phyloP scores from a whole-genome alignment of 2,113 vertebrate species.

The Fulica atra region DNA sequence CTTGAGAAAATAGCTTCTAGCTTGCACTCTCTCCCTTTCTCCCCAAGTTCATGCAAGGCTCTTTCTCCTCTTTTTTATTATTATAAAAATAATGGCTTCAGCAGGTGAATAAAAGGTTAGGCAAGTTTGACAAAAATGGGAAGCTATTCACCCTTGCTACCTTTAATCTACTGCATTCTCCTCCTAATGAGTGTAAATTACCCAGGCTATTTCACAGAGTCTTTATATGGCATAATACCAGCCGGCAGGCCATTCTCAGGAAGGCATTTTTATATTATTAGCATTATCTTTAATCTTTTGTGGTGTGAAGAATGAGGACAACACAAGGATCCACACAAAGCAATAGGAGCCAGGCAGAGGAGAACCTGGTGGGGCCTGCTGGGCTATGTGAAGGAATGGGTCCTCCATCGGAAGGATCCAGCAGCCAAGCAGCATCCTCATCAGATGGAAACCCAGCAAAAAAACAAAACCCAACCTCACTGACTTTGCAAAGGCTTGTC shows the following conservation, averaged over 20 bases:
- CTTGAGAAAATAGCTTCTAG: slow-evolving; percentile 81
- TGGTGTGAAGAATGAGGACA: slow-evolving; percentile 75
- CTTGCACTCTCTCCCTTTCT: slow-evolving; percentile 72
- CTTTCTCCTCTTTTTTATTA: slow-evolving; percentile 78
- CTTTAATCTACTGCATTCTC: slow-evolving; percentile 86
- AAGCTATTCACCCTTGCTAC: slow-evolving; percentile 84
- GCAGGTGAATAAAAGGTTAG: slow-evolving; percentile 83
- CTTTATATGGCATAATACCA: slow-evolving; percentile 78
- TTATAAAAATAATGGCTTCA: slow-evolving; percentile 82
- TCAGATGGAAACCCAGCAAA: not conserved
- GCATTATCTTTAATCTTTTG: slow-evolving; percentile 82
- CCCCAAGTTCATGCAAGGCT: slow-evolving; percentile 69
- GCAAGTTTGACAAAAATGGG: slow-evolving; percentile 84
- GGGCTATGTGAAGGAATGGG: slow-evolving; percentile 50
- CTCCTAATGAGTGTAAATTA: slow-evolving; percentile 83
- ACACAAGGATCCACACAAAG: slow-evolving; percentile 50
- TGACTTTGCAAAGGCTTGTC: not conserved
- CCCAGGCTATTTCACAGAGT: slow-evolving; percentile 78
- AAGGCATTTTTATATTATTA: slow-evolving; percentile 73
- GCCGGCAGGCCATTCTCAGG: slow-evolving; percentile 68
- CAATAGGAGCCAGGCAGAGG: not conserved
- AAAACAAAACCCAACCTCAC: not conserved
- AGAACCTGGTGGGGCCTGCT: not conserved
- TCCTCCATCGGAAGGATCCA: not conserved
- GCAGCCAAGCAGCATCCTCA: not conserved